These are phyloP conservation scores for Engystomops pustulosus DNA, from an alignment of 2,113 vertebrate genomes.

Conservation along the genomic window DNA sequence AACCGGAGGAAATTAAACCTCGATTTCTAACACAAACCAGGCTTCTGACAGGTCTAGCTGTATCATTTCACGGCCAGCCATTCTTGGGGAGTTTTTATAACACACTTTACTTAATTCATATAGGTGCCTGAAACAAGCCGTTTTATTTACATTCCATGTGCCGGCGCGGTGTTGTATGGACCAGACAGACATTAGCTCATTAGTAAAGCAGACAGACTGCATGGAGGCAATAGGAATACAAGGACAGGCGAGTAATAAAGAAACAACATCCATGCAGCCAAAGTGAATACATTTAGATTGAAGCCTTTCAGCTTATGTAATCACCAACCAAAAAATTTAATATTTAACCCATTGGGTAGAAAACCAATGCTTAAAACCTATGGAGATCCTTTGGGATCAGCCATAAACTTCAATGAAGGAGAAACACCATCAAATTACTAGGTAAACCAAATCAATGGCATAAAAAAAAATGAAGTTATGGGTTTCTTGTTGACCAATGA, in stretches of 20 bases:
- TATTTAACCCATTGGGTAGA: neutral
- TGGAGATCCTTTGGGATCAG: neutral
- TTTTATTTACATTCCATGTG: conserved; percentile 41
- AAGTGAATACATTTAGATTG: neutral
- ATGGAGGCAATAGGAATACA: neutral
- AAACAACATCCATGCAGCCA: neutral
- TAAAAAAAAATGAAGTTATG: too few species aligned
- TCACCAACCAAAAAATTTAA: neutral
- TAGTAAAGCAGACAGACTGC: conserved; percentile 26
- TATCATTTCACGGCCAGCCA: conserved; percentile 32
- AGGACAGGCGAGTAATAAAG: conserved; percentile 4
- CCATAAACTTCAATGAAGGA: too few species aligned
- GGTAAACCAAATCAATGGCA: too few species aligned
- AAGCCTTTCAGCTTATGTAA: neutral
- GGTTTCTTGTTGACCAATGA: too few species aligned
- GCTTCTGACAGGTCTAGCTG: conserved; percentile 5
- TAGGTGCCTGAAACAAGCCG: conserved; percentile 33
- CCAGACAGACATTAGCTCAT: conserved; percentile 44
- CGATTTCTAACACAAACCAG: conserved; percentile 19
- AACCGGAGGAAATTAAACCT: conserved; percentile 23
- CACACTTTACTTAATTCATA: neutral
- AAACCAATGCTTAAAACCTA: neutral
- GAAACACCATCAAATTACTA: too few species aligned
- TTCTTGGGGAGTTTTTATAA: conserved; percentile 13
- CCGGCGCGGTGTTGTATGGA: neutral